Evolutionary conservation across 2,797 vertebrate species (phyloP).

Genomic region (Hippoglossus hippoglossus): DNA sequence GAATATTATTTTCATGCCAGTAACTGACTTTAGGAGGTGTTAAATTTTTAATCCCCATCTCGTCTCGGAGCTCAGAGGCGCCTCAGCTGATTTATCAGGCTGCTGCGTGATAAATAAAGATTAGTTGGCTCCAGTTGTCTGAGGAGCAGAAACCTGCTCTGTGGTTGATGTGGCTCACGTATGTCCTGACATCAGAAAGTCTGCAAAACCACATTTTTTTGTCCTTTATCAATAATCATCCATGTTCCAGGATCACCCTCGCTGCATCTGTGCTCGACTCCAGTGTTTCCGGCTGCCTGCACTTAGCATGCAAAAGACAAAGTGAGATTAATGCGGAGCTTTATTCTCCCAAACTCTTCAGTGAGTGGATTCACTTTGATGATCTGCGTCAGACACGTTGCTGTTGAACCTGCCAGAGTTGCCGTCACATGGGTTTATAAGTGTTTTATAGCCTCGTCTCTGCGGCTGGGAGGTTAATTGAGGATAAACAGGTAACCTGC

Average conservation of each 20-base stretch:
- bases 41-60: background rate
- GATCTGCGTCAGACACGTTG: conserved; percentile 14
- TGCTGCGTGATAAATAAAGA: conserved; percentile 29
- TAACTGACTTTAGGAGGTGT: conserved; percentile 3
- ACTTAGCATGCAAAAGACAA: conserved; percentile 51
- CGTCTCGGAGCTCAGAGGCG: conserved; percentile 1
- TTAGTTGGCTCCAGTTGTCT: background rate
- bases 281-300: conserved; percentile 32
- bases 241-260: conserved; percentile 1
- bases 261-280: background rate
- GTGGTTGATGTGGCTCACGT: background rate
- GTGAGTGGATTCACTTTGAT: conserved; percentile 49
- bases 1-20: background rate
- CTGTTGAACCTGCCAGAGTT: conserved; percentile 1
- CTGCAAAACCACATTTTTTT: too few species aligned
- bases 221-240: too few species aligned
- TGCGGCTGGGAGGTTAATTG: background rate
- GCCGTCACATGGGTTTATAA: background rate
- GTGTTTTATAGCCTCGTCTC: conserved; percentile 1
- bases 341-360: conserved; percentile 5
- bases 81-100: conserved; percentile 20
- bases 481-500: conserved; percentile 30
- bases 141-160: background rate
- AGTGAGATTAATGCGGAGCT: conserved; percentile 55
- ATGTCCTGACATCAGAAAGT: too few species aligned